These are phyloP conservation scores for Protonibea diacanthus DNA, from an alignment of 2,797 vertebrate species.

Conservation along the genomic window DNA sequence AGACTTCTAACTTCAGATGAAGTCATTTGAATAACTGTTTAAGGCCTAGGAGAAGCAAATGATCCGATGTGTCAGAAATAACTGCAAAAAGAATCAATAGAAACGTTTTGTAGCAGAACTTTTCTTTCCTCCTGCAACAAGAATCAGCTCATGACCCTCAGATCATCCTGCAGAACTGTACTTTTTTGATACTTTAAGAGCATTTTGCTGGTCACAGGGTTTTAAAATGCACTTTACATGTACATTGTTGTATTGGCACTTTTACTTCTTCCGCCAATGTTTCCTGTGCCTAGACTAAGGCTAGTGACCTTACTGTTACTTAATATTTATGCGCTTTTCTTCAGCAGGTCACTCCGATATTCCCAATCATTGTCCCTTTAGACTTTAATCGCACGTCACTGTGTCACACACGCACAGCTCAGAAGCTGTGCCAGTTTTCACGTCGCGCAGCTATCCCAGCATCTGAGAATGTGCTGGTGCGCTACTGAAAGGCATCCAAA, in stretches of 20 bases:
- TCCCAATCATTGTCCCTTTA: background rate
- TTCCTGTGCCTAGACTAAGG: background rate
- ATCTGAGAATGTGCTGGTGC: constrained; percentile 38
- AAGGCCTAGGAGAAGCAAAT: background rate
- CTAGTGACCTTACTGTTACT: background rate
- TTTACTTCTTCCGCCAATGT: background rate
- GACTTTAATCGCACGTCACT: background rate
- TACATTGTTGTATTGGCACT: too few relatives aligned
- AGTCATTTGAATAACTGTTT: background rate
- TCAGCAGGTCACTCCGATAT: background rate
- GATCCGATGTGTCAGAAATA: background rate
- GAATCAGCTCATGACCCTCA: background rate
- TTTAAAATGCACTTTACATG: too few relatives aligned
- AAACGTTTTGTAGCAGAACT: background rate
- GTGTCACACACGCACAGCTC: too few relatives aligned
- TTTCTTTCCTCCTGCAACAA: background rate
- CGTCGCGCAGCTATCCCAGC: background rate
- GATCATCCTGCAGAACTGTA: background rate
- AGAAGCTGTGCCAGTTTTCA: background rate
- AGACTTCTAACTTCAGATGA: too few relatives aligned
- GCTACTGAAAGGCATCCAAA: constrained; percentile 14
- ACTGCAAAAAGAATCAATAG: background rate
- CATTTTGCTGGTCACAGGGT: too few relatives aligned
- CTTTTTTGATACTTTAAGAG: too few relatives aligned
- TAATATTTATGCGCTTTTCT: background rate